These are phyloP conservation scores for Peromyscus attwateri DNA, from an alignment of 2,797 vertebrate genomes.

Conservation along the genomic window DNA sequence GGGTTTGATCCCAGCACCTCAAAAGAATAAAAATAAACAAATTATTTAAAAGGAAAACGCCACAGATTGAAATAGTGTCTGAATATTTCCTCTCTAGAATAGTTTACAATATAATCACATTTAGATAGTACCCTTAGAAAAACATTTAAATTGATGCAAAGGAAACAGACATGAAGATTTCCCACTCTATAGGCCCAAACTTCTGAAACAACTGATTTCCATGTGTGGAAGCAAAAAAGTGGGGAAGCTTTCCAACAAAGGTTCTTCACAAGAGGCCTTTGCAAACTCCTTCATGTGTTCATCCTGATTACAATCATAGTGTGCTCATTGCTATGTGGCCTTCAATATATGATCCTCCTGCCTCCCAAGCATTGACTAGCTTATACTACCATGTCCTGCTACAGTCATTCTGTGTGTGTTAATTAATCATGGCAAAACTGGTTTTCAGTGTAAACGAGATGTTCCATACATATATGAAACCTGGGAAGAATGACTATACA, in stretches of 20 bases:
- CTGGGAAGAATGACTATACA: background rate
- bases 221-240: constrained; percentile 21
- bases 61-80: background rate
- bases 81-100: constrained; percentile 47
- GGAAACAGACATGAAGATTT: background rate
- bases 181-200: constrained; percentile 29
- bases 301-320: background rate
- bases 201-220: constrained; percentile 57
- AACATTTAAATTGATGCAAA: constrained; percentile 46
- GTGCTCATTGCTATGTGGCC: background rate
- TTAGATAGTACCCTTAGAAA: constrained; percentile 1
- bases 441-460: constrained; percentile 2
- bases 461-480: background rate
- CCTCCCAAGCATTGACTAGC: background rate
- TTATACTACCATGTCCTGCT: background rate
- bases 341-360: background rate
- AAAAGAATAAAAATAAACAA: constrained; percentile 25
- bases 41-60: background rate
- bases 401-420: background rate
- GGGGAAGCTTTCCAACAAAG: constrained; percentile 52
- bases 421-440: constrained; percentile 24
- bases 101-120: constrained; percentile 48
- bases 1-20: constrained; percentile 15
- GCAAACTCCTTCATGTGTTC: constrained; percentile 10
- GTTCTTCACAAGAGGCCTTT: constrained; percentile 38